Evolutionary conservation across 2,888 invertebrate species (phyloP).

Genomic region (Dolichomitus sp.): DNA sequence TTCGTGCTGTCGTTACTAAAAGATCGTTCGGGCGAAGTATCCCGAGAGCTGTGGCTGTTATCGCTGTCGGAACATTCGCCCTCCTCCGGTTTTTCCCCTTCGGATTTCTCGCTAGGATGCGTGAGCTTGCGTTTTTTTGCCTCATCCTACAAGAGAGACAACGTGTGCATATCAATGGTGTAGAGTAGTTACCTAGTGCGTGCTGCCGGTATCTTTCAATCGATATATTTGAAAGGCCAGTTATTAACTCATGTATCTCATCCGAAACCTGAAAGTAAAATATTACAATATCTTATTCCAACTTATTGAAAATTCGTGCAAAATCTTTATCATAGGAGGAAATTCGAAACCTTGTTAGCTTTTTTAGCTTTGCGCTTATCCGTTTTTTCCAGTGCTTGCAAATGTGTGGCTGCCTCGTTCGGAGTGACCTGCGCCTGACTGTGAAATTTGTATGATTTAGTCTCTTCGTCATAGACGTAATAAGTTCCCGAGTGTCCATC

Average conservation of each 20-base stretch:
- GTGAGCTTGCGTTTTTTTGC: conserved; percentile 78
- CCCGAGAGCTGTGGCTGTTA: conserved; percentile 78
- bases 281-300: conserved; percentile 19
- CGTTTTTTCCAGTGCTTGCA: conserved; percentile 69
- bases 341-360: conserved; percentile 71
- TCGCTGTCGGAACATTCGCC: conserved; percentile 90
- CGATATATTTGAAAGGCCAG: conserved; percentile 81
- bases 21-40: conserved; percentile 72
- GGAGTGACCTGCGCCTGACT: conserved; percentile 89
- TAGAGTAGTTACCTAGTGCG: conserved; percentile 80
- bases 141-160: conserved; percentile 83
- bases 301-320: neutral
- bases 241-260: conserved; percentile 83
- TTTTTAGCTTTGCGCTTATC: conserved; percentile 76
- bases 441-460: conserved; percentile 92
- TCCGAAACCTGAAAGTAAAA: conserved; percentile 80
- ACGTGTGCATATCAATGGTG: conserved; percentile 76
- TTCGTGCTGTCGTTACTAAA: conserved; percentile 78
- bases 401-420: conserved; percentile 55
- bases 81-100: conserved; percentile 87
- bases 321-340: neutral
- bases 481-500: conserved; percentile 95
- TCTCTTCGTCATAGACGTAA: conserved; percentile 93
- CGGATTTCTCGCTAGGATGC: conserved; percentile 69
- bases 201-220: conserved; percentile 81